Percentiles rank a stretch among this genome's conserved stretches.
Evolutionary conservation across 2,113 vertebrate species (phyloP).

Genomic region (Passer montanus): DNA sequence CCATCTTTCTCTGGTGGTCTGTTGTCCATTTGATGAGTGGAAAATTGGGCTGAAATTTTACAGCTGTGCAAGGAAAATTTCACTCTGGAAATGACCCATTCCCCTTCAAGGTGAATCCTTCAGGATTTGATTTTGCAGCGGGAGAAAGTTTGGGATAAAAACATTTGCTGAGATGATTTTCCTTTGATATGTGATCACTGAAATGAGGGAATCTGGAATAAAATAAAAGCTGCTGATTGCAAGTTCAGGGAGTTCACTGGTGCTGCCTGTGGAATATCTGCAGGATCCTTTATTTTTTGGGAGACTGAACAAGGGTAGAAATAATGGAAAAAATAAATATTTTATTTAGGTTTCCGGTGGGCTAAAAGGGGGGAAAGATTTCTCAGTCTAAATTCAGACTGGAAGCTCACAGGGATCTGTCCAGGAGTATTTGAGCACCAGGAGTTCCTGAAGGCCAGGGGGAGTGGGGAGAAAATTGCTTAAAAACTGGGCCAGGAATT

Average conservation of each 20-base stretch:
- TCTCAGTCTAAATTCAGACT: background rate
- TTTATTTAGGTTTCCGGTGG: background rate
- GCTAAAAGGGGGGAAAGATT: background rate
- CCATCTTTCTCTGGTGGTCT: background rate
- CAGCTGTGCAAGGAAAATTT: background rate
- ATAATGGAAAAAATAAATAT: background rate
- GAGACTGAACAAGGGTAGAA: background rate
- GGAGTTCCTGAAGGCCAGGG: background rate
- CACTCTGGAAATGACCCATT: background rate
- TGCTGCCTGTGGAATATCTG: background rate
- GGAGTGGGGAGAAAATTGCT: background rate
- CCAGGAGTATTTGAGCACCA: background rate
- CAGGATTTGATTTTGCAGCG: background rate
- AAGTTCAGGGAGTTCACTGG: accelerated
- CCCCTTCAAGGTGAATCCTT: background rate
- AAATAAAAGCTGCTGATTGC: background rate
- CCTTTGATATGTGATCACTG: background rate
- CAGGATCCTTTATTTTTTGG: background rate
- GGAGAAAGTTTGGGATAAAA: background rate
- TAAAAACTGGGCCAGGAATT: background rate
- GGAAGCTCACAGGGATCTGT: background rate
- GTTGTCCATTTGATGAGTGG: accelerated
- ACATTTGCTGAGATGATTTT: background rate
- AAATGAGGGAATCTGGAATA: background rate
- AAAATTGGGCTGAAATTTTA: background rate